Evolutionary conservation across 2,113 vertebrate species (phyloP).

Genomic region (Ctenodactylus gundi): DNA sequence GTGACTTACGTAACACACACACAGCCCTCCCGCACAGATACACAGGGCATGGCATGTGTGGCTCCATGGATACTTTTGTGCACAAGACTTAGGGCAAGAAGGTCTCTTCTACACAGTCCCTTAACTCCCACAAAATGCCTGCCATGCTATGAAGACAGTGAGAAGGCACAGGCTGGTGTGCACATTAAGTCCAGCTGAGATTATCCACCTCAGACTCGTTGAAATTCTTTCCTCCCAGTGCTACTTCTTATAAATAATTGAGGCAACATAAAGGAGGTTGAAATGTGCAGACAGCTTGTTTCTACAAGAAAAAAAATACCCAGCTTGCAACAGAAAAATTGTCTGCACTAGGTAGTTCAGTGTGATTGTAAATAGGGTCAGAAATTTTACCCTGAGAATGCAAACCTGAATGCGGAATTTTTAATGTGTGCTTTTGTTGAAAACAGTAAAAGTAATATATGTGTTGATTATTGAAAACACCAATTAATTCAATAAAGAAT

Average conservation of each 20-base stretch:
- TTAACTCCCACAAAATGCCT: not conserved
- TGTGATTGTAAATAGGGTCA: not conserved
- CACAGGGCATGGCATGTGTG: not conserved
- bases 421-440: not conserved
- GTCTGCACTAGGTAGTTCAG: not conserved
- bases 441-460: not conserved
- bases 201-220: not conserved
- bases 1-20: rapidly evolving
- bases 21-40: not conserved
- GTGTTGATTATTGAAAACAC: not conserved
- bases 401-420: not conserved
- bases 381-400: not conserved
- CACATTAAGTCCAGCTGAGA: not conserved
- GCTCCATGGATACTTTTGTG: not conserved
- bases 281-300: not conserved
- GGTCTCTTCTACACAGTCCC: not conserved
- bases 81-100: not conserved
- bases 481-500: not conserved
- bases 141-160: not conserved
- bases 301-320: not conserved
- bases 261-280: not conserved
- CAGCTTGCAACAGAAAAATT: slow-evolving; percentile 17
- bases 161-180: not conserved
- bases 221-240: not conserved
- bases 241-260: slow-evolving; percentile 43